Base-by-base conservation (phyloP, 2,113 vertebrate species). In the Tetraodon nigroviridis region DNA sequence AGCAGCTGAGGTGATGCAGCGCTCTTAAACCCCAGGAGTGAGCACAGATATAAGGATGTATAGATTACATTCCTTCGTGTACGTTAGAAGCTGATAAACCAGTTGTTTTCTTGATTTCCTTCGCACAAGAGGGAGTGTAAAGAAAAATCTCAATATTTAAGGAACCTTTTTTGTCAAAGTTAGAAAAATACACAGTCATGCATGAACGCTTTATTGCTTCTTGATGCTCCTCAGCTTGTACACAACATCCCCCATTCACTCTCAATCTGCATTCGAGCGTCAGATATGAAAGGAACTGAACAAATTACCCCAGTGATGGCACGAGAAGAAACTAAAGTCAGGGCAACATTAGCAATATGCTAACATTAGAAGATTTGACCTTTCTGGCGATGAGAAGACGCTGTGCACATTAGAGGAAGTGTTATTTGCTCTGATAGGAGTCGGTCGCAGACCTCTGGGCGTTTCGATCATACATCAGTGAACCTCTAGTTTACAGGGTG, bases 401-500 rank as follows among this genome's bases (percentile, higher is more conserved):
- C 47, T 12, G 44, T n/a, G 18, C 41, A 49, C 19, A 22, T 41
- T 21, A 27, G 45, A 45, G 13, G 6, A 27, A 15, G 20, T 4
- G 18, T 46, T 63, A 64, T 66, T 21, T 62, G 40, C 42, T 52
- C 6, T 57, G 16, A 52, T 76, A 61, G 67, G 45, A 59, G 68
- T 17, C 44, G 51, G 45, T 41, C n/a, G 32, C 45, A 40, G 19
- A 15, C 18, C 56, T 71, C 0, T 17, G 5, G 54, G 58, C 42
- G 5, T 69, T 73, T 16, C 20, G 52, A 69, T 61, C 69, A 59
- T 17, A 44, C 41, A 61, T 84, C 73, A 78, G 53, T 52, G 46
- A 56, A 77, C 60, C 41, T 64, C 51, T 54, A 42, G 29, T 83
- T 86, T 68, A 73, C 60, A 71, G 53, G 19, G 57, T 62, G 58